Conservation (phyloP, 2,888 invertebrate species). For the Chironomus tentans region DNA sequence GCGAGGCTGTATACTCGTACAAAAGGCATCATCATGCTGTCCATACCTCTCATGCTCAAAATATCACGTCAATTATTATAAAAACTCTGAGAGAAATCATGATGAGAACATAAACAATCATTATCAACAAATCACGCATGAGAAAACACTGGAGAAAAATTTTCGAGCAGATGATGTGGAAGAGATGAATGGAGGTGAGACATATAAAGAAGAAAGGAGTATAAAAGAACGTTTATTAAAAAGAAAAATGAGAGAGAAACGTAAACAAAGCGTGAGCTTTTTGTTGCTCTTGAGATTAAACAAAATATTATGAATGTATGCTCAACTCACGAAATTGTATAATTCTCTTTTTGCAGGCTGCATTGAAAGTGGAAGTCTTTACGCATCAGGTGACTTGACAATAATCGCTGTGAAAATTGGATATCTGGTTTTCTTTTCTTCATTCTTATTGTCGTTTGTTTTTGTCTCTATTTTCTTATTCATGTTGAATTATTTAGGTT, state of each 20-base stretch:
- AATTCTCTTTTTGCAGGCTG: slow-evolving; percentile 45
- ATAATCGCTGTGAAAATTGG: background rate
- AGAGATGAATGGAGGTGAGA: slow-evolving; percentile 22
- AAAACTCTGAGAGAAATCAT: slow-evolving; percentile 21
- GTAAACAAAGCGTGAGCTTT: background rate
- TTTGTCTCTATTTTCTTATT: background rate
- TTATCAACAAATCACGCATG: slow-evolving; percentile 9
- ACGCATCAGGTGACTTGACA: slow-evolving; percentile 45
- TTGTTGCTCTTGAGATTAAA: too few relatives aligned
- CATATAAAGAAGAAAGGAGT: background rate
- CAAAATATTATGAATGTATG: background rate
- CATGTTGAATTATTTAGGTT: slow-evolving; percentile 35
- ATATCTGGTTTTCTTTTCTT: background rate
- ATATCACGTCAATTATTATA: slow-evolving; percentile 32
- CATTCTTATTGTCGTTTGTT: background rate
- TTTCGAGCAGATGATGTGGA: slow-evolving; percentile 20
- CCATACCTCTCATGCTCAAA: slow-evolving; percentile 68
- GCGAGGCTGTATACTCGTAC: slow-evolving; percentile 59
- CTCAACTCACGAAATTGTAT: too few relatives aligned
- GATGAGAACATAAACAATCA: background rate
- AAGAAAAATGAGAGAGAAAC: background rate
- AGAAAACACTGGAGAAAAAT: slow-evolving; percentile 14
- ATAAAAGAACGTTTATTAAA: background rate
- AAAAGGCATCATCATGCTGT: slow-evolving; percentile 63
- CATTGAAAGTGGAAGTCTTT: slow-evolving; percentile 59